Conservation (phyloP, 2,113 vertebrate genomes). For the Rhineura floridana region DNA sequence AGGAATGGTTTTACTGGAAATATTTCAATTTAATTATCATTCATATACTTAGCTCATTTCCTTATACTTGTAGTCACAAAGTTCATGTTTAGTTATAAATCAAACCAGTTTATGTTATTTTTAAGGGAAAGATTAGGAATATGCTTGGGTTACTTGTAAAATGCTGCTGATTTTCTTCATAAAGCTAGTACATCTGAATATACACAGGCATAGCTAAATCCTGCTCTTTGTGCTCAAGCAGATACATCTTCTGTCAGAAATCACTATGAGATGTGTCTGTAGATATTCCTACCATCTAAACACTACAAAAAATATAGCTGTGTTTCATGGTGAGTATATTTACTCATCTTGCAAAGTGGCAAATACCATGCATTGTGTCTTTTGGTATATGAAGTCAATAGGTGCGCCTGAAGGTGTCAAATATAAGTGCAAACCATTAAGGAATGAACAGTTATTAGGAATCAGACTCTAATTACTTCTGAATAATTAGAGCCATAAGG, state of each 20-base stretch:
- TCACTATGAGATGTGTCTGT: background rate
- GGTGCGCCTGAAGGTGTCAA: slow-evolving; percentile 24
- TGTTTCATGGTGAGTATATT: background rate
- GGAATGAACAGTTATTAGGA: background rate
- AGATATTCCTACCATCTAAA: background rate
- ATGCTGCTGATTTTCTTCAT: slow-evolving; percentile 49
- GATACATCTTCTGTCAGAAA: background rate
- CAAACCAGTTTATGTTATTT: slow-evolving; percentile 40
- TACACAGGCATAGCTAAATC: background rate
- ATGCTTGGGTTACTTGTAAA: slow-evolving; percentile 35
- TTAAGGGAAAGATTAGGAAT: slow-evolving; percentile 27
- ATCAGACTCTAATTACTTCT: background rate
- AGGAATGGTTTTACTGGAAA: slow-evolving; percentile 16
- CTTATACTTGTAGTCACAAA: slow-evolving; percentile 21
- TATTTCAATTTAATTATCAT: slow-evolving; percentile 3
- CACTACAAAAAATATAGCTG: background rate
- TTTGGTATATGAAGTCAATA: slow-evolving; percentile 50
- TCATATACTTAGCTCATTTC: slow-evolving; percentile 18
- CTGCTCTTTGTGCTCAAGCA: background rate
- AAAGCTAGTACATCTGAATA: slow-evolving; percentile 48
- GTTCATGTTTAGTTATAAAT: slow-evolving; percentile 23
- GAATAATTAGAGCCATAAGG: background rate
- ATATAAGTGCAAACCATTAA: too few relatives aligned
- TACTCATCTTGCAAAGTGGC: background rate
- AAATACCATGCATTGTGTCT: slow-evolving; percentile 33